phyloP scores from a whole-genome alignment of 2,113 vertebrate species.

The Callaeas wilsoni region DNA sequence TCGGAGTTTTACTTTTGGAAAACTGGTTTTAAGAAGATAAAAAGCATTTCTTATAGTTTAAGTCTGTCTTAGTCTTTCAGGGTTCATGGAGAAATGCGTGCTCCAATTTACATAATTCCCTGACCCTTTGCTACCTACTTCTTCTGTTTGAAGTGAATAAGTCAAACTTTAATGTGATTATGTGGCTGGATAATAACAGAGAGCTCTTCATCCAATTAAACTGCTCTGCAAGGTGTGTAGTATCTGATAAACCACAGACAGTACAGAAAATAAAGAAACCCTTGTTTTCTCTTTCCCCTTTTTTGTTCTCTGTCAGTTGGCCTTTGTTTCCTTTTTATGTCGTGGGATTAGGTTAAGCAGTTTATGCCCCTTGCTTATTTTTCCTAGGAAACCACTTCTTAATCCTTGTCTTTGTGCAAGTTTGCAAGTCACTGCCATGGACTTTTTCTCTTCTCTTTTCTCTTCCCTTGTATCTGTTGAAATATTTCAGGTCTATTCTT shows the following conservation, averaged over 20 bases:
- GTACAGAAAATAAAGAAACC: slow-evolving; percentile 23
- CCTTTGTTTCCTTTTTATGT: slow-evolving; percentile 32
- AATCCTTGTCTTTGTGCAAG: not conserved
- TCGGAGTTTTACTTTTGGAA: not conserved
- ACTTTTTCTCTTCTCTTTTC: not conserved
- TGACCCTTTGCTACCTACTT: slow-evolving; percentile 4
- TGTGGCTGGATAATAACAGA: slow-evolving; percentile 36
- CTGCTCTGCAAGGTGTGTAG: slow-evolving; percentile 36
- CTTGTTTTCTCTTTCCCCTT: slow-evolving; percentile 10
- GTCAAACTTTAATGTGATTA: slow-evolving; percentile 54
- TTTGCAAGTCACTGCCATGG: not conserved
- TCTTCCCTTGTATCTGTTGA: not conserved
- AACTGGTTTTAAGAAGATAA: not conserved
- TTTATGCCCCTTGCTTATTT: not conserved
- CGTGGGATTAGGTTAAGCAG: slow-evolving; percentile 17
- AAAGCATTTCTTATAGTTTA: not conserved
- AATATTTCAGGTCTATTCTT: not conserved
- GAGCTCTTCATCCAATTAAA: slow-evolving; percentile 48
- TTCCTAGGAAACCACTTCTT: slow-evolving; percentile 7
- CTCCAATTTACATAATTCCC: not conserved
- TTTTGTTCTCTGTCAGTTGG: slow-evolving; percentile 3
- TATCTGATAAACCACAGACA: slow-evolving; percentile 23
- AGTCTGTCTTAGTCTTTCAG: not conserved
- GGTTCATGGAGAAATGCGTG: not conserved
- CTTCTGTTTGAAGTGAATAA: slow-evolving; percentile 29